Conservation (phyloP, 1,140 invertebrate species). For the Hypothenemus hampei region DNA sequence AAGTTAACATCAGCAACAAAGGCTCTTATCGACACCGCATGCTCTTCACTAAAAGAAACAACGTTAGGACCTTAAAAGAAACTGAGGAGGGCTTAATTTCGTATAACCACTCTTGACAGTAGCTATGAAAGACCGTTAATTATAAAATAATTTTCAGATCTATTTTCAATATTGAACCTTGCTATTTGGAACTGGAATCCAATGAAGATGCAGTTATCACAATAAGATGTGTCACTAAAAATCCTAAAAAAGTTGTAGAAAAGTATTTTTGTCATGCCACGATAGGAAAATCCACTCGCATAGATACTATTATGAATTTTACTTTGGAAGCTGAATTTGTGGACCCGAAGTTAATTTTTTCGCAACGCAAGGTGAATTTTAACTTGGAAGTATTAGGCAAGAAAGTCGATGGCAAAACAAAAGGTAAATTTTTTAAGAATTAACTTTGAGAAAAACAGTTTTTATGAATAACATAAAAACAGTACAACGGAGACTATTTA, state of each 20-base stretch:
- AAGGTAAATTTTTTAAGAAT: conserved; percentile 2
- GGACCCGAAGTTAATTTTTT: conserved; percentile 31
- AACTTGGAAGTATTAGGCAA: conserved; percentile 24
- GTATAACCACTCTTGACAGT: neutral
- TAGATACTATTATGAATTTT: conserved; percentile 12
- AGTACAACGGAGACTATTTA: too few relatives aligned
- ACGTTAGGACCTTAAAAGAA: conserved; percentile 26
- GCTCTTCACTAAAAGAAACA: conserved; percentile 32
- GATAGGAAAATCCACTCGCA: conserved; percentile 16
- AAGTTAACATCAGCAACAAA: conserved; percentile 45
- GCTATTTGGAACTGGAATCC: conserved; percentile 28
- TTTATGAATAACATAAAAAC: neutral
- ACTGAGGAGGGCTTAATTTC: neutral
- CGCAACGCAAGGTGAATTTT: conserved; percentile 33
- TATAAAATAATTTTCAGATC: conserved; percentile 25
- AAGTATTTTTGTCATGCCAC: conserved; percentile 36
- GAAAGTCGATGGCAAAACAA: neutral
- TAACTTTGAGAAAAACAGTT: neutral
- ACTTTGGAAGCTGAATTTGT: conserved; percentile 35
- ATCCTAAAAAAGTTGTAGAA: conserved; percentile 24
- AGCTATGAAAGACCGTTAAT: neutral
- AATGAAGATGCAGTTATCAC: conserved; percentile 17
- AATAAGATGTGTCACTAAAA: conserved; percentile 28
- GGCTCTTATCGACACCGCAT: conserved; percentile 41
- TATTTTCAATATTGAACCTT: conserved; percentile 31